Evolutionary conservation across 1,140 invertebrate genomes (phyloP), one percentile per base, ranked within the genome.

Genomic region (Brachionus asplanchnoidis): DNA sequence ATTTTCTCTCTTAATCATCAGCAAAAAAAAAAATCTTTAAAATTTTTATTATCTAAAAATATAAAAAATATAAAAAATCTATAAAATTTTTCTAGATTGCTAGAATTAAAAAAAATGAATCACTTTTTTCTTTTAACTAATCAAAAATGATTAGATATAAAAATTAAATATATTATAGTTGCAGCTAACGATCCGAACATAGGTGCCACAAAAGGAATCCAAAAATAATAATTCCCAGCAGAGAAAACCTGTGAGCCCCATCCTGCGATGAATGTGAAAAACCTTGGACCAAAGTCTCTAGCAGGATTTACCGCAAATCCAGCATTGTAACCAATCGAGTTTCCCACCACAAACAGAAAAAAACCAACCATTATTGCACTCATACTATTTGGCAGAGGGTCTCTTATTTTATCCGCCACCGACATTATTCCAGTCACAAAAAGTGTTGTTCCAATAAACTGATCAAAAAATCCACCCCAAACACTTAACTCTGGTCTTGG

Each of bases 261-360:
- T 8, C 92, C 92, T 73, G 90, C 90, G 3, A 92, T 86, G 1
- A 89, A 86, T 0, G 91, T 91, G 86, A 93, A 92, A 11, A 92
- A 85, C 65, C 92, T 87, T 3, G 92, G 93, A 0, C 90, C 89
- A 3, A 93, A 88, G 87, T 93, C 92, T 68, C 92, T 87, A 11
- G 93, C 92, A 12, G 92, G 92, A 88, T 93, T 93, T 70, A 93
- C 89, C 2, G 92, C 91, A 84, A 91, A 92, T 23, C 92, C 92
- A 85, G 91, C 92, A 87, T 93, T 93, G 50, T 88, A 86, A 12
- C 88, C 88, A 85, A 92, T 92, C 11, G 91, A 89, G 86, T 92
- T 88, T 20, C 91, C 91, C 73, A 93, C 91, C 23, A 87, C 89
- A n/a, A 90, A 87, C 17, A 93, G 90, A 6, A 89, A 84, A 12